Percentiles rank a stretch among this genome's conserved stretches.
These are phyloP conservation scores for Panonychus citri DNA, from an alignment of 1,140 invertebrate species.

Conservation along the genomic window DNA sequence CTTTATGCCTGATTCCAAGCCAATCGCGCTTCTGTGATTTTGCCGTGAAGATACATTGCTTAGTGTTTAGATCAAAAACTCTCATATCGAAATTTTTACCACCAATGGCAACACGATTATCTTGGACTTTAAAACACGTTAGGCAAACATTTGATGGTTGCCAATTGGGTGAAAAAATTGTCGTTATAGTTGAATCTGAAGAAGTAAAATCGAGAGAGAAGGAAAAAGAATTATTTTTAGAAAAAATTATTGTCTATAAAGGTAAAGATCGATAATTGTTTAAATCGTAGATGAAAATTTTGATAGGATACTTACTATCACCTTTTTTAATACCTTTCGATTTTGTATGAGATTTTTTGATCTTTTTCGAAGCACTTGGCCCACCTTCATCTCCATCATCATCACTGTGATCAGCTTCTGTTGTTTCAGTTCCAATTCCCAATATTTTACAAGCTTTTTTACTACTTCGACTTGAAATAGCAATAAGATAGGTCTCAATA, in stretches of 20 bases:
- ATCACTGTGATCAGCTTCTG: no score
- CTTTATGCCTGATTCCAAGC: conserved; percentile 5
- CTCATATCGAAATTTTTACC: conserved; percentile 9
- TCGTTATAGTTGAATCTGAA: not conserved
- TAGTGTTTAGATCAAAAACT: conserved; percentile 11
- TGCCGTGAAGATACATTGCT: conserved; percentile 8
- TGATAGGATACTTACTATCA: no score
- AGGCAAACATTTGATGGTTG: not conserved
- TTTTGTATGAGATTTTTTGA: not conserved
- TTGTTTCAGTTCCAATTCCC: conserved; percentile 1
- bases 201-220: no score
- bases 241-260: no score
- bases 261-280: no score
- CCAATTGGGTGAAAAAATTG: conserved; percentile 7
- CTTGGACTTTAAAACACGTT: conserved; percentile 7
- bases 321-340: not conserved
- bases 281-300: no score
- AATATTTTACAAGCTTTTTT: conserved; percentile 9
- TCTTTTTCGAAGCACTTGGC: not conserved
- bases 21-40: conserved; percentile 8
- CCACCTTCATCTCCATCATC: no score
- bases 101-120: conserved; percentile 7
- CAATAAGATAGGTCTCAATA: conserved; percentile 7
- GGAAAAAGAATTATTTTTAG: no score
- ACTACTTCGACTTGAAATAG: not conserved